Percentiles rank a stretch among this genome's conserved stretches.
Evolutionary conservation across 1,140 invertebrate genomes (phyloP).

Genomic region (Magallana angulata): DNA sequence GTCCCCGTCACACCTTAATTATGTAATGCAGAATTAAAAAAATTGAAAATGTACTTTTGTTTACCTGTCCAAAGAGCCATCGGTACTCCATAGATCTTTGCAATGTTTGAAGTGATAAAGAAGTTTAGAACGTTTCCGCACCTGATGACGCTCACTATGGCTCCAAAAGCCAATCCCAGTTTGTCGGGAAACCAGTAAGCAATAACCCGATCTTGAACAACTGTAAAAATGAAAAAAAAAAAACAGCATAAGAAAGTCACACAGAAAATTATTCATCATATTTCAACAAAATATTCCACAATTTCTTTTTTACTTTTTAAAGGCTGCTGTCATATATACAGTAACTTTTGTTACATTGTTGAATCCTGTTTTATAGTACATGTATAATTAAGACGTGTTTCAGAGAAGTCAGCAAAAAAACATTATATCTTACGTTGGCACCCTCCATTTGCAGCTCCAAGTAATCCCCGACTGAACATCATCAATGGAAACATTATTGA

Average conservation of each 20-base stretch:
- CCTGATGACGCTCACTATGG: slow-evolving; percentile 30
- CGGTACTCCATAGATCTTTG: slow-evolving; percentile 11
- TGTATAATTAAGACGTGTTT: too few species aligned
- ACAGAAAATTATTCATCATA: too few species aligned
- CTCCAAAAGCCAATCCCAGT: slow-evolving; percentile 35
- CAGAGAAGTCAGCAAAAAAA: too few species aligned
- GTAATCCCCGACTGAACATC: slow-evolving; percentile 31
- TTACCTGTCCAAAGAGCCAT: slow-evolving; percentile 45
- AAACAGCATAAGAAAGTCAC: too few species aligned
- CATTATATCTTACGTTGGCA: slow-evolving; percentile 21
- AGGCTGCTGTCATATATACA: too few species aligned
- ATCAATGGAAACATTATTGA: slow-evolving; percentile 47
- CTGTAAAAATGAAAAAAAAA: not conserved
- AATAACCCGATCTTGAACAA: slow-evolving; percentile 51
- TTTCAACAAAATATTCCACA: too few species aligned
- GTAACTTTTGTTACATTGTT: too few species aligned
- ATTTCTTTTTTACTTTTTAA: too few species aligned
- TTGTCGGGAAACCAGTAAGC: slow-evolving; percentile 51
- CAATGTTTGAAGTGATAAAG: slow-evolving; percentile 45
- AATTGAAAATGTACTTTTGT: not conserved
- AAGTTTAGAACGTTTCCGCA: slow-evolving; percentile 50
- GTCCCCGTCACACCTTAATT: not conserved
- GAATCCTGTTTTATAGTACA: too few species aligned
- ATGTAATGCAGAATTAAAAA: not conserved
- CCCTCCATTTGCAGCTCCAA: slow-evolving; percentile 46